Base-by-base conservation (phyloP, 2,113 vertebrate genomes). In the Ailuropoda melanoleuca region DNA sequence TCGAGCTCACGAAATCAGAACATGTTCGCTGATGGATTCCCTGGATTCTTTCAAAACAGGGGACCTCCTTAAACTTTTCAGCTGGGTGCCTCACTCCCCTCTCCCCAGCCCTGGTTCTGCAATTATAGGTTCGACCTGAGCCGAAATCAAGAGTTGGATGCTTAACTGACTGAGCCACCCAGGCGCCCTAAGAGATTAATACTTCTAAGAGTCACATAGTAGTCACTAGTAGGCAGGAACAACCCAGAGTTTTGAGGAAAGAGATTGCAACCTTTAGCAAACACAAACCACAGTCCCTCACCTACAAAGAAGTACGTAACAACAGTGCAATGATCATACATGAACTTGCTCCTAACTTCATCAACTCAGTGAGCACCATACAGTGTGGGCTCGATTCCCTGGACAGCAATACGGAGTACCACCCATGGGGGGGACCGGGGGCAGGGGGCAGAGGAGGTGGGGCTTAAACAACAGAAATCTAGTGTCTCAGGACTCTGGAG, bases 261-360 rank as follows among this genome's bases (percentile, higher is more conserved):
- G 14, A 48, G 13, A 43, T 18, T 26, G 10, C 29, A 74, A 8
- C 64, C 37, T 90, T 88, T 39, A 91, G 58, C 53, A 82, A 62
- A 66, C 3, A 13, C 19, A 2, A 4, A 37, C 18, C 85, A 43
- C 31, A 88, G 12, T 24, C 60, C 72, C 46, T 85, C n/a, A 1
- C 8, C 6, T 34, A 56, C 55, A 43, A 6, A 88, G 46, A 86
- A 80, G 66, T 1, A 3, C 0, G 1, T 12, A 1, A 6, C 4
- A 0, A 43, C 6, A 9, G 3, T 0, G 3, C 3, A 0, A 8
- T 11, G 29, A n/a, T 21, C 11, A 10, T 39, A 7, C 8, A 8
- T 11, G 43, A 50, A 29, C 19, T 34, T 46, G 26, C 4, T 26
- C 43, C 86, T 37, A 15, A 17, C 58, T 64, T 23, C 15, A 21